A percentile compares a stretch with the other conserved stretches of the same genome.
phyloP scores from a whole-genome alignment of 2,113 vertebrate species.

The Dicaeum eximium region DNA sequence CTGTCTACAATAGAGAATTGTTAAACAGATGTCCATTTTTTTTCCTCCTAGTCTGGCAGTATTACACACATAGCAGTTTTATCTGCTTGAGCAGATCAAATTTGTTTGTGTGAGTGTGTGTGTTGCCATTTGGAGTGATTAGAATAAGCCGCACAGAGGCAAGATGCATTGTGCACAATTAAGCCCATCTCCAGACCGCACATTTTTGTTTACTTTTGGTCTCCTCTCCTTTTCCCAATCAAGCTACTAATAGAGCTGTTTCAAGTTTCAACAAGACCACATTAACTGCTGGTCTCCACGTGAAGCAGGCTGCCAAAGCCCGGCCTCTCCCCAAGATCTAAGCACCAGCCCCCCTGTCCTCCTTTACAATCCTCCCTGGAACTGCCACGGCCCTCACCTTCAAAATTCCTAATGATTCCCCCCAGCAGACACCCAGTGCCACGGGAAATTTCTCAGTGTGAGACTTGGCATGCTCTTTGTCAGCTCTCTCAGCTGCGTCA shows the following conservation, averaged over 20 bases:
- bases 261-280: constrained; percentile 69
- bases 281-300: constrained; percentile 57
- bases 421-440: neutral
- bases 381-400: neutral
- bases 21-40: constrained; percentile 65
- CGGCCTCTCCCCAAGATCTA: constrained; percentile 4
- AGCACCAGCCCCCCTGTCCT: neutral
- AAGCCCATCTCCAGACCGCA: constrained; percentile 63
- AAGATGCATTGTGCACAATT: constrained; percentile 65
- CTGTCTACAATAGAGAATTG: constrained; percentile 72
- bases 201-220: constrained; percentile 70
- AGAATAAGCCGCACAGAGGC: constrained; percentile 63
- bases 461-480: neutral
- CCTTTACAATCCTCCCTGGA: constrained; percentile 35
- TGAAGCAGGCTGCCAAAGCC: constrained; percentile 54
- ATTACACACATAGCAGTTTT: constrained; percentile 68
- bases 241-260: constrained; percentile 72
- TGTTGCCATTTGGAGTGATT: constrained; percentile 61
- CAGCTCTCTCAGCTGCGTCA: neutral
- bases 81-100: constrained; percentile 72
- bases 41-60: constrained; percentile 5
- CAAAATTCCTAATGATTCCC: neutral
- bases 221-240: constrained; percentile 61
- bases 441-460: neutral
- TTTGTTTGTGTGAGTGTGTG: constrained; percentile 14